Conservation (phyloP, 2,888 invertebrate species). For the Athripsodes cinereus region DNA sequence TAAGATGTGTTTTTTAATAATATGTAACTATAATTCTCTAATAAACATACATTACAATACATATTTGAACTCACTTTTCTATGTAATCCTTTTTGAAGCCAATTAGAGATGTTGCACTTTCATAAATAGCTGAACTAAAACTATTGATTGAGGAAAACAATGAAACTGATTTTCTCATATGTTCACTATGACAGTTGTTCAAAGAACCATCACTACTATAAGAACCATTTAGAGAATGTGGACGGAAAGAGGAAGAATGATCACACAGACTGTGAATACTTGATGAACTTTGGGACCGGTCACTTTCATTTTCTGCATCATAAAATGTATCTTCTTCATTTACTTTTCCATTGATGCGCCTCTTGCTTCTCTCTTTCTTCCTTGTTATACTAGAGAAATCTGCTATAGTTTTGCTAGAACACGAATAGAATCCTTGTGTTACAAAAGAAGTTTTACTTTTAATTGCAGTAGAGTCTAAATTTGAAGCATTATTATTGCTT, state of each 20-base stretch:
- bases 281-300: constrained; percentile 4
- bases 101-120: constrained; percentile 24
- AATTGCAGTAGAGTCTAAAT: not conserved
- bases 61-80: constrained; percentile 16
- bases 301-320: not conserved
- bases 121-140: constrained; percentile 30
- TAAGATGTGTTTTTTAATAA: too few relatives aligned
- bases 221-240: constrained; percentile 11
- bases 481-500: not conserved
- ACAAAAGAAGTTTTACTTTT: not conserved
- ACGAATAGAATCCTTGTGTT: constrained; percentile 14
- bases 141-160: constrained; percentile 37
- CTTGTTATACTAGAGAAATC: constrained; percentile 18
- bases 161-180: constrained; percentile 35
- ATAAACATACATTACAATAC: too few relatives aligned
- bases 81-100: constrained; percentile 20
- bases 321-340: not conserved
- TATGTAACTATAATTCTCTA: too few relatives aligned
- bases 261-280: constrained; percentile 16
- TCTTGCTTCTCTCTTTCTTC: not conserved
- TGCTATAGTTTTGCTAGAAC: constrained; percentile 22
- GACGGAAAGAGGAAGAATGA: constrained; percentile 16
- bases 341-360: not conserved
- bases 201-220: constrained; percentile 7
- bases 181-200: constrained; percentile 3